phyloP scores from a whole-genome alignment of 1,140 invertebrate genomes.

The Dinoponera quadriceps region DNA sequence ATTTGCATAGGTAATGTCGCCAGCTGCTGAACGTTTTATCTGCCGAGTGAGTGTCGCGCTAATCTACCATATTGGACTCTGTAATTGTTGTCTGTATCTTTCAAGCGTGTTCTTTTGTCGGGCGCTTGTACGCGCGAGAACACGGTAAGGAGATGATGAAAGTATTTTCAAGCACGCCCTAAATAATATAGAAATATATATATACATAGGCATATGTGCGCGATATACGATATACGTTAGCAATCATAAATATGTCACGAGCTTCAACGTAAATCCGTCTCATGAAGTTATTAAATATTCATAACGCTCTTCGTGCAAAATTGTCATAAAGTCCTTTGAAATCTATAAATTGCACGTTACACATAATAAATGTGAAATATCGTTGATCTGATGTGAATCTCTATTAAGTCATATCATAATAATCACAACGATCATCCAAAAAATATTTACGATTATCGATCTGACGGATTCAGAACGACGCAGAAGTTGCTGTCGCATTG shows the following conservation, averaged over 20 bases:
- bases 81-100: constrained; percentile 34
- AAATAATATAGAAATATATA: neutral
- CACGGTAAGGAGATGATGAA: neutral
- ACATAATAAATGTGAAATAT: neutral
- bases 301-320: neutral
- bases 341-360: neutral
- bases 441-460: too few species aligned
- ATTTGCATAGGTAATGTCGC: constrained; percentile 58
- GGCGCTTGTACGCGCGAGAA: neutral
- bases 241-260: neutral
- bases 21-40: constrained; percentile 45
- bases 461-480: too few species aligned
- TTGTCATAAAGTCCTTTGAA: neutral
- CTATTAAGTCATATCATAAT: too few species aligned
- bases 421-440: too few species aligned
- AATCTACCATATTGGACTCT: constrained; percentile 1
- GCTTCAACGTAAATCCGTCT: neutral
- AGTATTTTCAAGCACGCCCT: neutral
- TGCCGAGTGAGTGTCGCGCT: constrained; percentile 4
- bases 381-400: neutral
- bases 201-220: neutral
- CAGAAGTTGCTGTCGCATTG: too few species aligned
- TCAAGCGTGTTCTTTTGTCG: neutral
- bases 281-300: neutral
- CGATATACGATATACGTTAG: neutral